Evolutionary conservation across 2,797 vertebrate genomes (phyloP).

Genomic region (Philypnodon macrostomus): DNA sequence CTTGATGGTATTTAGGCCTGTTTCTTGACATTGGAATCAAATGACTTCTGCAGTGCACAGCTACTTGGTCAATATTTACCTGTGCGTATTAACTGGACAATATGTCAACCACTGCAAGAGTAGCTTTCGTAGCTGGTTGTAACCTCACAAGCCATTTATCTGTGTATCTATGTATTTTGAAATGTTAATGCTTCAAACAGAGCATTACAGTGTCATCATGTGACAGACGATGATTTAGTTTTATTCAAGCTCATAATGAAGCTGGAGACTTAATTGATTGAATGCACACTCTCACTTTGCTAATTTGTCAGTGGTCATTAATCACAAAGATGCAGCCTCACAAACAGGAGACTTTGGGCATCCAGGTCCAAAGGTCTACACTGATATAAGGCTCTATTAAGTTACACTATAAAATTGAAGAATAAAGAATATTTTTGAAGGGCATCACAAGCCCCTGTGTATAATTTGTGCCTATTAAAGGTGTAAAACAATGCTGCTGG

Average conservation of each 20-base stretch:
- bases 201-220: neutral
- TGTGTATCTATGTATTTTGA: no score
- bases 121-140: no score
- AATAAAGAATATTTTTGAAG: conserved; percentile 56
- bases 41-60: no score
- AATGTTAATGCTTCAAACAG: no score
- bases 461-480: conserved; percentile 26
- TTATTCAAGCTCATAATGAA: conserved; percentile 33
- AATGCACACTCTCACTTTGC: conserved; percentile 28
- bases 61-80: no score
- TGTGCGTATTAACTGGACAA: no score
- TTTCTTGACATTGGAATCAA: no score
- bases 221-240: conserved; percentile 13
- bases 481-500: conserved; percentile 46
- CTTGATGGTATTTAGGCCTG: no score
- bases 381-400: neutral
- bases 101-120: no score
- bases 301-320: conserved; percentile 39
- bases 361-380: conserved; percentile 29
- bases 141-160: no score
- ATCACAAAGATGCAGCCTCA: conserved; percentile 20
- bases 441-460: conserved; percentile 29
- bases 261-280: conserved; percentile 40
- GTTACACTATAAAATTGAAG: no score
- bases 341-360: conserved; percentile 9